phyloP scores from a whole-genome alignment of 1,140 invertebrate species.

The Pseudomyrmex gracilis region DNA sequence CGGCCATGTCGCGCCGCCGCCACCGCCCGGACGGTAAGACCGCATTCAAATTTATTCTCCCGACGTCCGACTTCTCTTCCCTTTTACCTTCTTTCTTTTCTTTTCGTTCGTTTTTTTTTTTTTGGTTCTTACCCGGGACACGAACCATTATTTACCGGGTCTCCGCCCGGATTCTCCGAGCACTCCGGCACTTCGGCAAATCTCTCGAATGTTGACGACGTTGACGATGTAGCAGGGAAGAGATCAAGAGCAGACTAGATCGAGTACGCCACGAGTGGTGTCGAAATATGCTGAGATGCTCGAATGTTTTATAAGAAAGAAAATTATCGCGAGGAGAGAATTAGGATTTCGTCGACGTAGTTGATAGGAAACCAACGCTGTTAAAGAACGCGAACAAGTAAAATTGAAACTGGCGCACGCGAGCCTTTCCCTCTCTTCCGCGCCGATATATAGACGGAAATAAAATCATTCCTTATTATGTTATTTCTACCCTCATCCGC shows the following conservation, averaged over 20 bases:
- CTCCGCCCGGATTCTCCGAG: slow-evolving; percentile 20
- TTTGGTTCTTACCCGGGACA: slow-evolving; percentile 44
- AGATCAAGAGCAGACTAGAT: slow-evolving; percentile 9
- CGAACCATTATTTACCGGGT: slow-evolving; percentile 60
- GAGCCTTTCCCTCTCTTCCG: neutral
- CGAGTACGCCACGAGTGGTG: neutral
- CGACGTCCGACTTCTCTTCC: slow-evolving; percentile 50
- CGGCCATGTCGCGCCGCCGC: slow-evolving; percentile 65
- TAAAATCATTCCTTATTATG: slow-evolving; percentile 80
- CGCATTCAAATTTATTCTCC: slow-evolving; percentile 73
- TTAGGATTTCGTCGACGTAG: slow-evolving; percentile 22
- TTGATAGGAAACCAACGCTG: slow-evolving; percentile 32
- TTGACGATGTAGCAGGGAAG: slow-evolving; percentile 8
- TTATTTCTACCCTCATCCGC: slow-evolving; percentile 70
- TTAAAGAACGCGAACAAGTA: slow-evolving; percentile 52
- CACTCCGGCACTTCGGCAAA: slow-evolving; percentile 23
- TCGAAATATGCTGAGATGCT: neutral
- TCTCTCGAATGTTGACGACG: slow-evolving; percentile 9
- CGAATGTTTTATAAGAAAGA: neutral
- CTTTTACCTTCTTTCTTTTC: neutral
- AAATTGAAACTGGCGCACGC: slow-evolving; percentile 67
- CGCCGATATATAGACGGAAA: slow-evolving; percentile 71
- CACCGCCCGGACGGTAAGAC: slow-evolving; percentile 42
- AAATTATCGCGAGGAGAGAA: neutral
- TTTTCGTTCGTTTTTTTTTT: slow-evolving; percentile 2